phyloP scores from a whole-genome alignment of 2,113 vertebrate genomes.

The Heterotis niloticus region DNA sequence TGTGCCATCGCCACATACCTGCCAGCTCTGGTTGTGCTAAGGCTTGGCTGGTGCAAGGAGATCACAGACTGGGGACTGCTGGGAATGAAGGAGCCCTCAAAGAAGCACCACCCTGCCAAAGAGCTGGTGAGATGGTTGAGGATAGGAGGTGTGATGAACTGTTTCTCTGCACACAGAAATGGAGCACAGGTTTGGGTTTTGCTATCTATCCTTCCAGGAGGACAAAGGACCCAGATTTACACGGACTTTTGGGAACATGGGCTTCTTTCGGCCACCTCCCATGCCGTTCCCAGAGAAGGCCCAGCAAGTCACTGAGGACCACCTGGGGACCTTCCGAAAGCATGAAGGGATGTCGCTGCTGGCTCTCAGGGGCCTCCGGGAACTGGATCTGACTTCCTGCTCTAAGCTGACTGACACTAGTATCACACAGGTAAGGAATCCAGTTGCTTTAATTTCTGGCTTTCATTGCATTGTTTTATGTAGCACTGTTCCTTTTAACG shows the following conservation, averaged over 20 bases:
- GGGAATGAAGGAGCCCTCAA: slow-evolving; percentile 58
- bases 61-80: slow-evolving; percentile 75
- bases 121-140: slow-evolving; percentile 49
- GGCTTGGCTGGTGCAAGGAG: slow-evolving; percentile 73
- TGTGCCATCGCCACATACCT: slow-evolving; percentile 65
- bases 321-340: slow-evolving; percentile 51
- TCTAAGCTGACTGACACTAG: slow-evolving; percentile 73
- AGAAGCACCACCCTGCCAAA: slow-evolving; percentile 33
- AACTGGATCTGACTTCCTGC: slow-evolving; percentile 76
- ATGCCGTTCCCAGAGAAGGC: slow-evolving; percentile 54
- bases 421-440: slow-evolving; percentile 66
- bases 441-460: background rate
- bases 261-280: slow-evolving; percentile 67
- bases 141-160: no score
- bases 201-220: slow-evolving; percentile 39
- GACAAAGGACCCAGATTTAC: slow-evolving; percentile 63
- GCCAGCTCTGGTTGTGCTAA: slow-evolving; percentile 62
- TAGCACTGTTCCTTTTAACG: background rate
- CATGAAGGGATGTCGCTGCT: slow-evolving; percentile 59
- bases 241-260: slow-evolving; percentile 71
- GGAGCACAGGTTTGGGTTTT: background rate
- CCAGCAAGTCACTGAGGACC: slow-evolving; percentile 49
- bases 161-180: background rate
- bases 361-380: slow-evolving; percentile 60
- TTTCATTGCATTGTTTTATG: background rate